Evolutionary conservation across 2,797 vertebrate species (phyloP).

Genomic region (Acrossocheilus wenchowensis): DNA sequence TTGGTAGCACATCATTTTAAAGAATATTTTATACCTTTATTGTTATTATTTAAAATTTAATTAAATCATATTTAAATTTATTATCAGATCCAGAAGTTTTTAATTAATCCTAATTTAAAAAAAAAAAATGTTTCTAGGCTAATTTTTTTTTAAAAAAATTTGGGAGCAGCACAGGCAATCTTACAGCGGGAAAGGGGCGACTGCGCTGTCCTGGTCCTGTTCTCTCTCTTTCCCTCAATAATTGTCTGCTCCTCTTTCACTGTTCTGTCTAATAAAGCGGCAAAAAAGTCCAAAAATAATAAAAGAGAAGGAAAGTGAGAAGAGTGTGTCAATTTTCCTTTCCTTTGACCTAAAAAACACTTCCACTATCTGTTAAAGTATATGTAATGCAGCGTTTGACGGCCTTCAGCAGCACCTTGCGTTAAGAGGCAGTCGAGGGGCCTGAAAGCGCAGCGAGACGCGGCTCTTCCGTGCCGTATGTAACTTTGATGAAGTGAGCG

Average conservation of each 20-base stretch:
- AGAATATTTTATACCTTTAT: background rate
- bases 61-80: background rate
- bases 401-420: conserved; percentile 45
- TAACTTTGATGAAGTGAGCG: conserved; percentile 45
- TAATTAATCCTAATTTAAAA: background rate
- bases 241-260: background rate
- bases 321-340: conserved; percentile 4
- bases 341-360: conserved; percentile 31
- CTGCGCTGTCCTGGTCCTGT: background rate
- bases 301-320: conserved; percentile 44
- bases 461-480: conserved; percentile 17
- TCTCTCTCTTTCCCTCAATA: background rate
- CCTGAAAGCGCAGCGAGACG: conserved; percentile 40
- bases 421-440: conserved; percentile 25
- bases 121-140: background rate
- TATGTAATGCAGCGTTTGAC: conserved; percentile 22
- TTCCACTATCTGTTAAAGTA: conserved; percentile 14
- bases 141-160: too few species aligned
- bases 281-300: conserved; percentile 37
- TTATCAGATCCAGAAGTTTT: background rate
- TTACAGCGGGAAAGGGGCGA: background rate
- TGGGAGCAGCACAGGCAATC: background rate
- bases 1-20: background rate
- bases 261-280: background rate
- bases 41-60: background rate